phyloP scores from a whole-genome alignment of 2,797 vertebrate genomes.

The Sebastes taczanowskii region DNA sequence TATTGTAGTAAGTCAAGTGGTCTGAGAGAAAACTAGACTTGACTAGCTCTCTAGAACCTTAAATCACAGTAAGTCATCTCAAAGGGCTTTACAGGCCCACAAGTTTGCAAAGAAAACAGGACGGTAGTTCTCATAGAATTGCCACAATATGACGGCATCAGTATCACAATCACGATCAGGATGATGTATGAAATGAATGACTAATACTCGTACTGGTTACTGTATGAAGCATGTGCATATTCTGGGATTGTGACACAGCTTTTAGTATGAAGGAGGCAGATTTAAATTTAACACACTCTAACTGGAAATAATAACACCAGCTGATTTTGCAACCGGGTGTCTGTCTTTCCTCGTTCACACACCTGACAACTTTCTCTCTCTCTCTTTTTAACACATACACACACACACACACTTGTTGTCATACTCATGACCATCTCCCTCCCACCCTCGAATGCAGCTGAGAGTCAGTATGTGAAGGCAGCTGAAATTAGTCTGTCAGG shows the following conservation, averaged over 20 bases:
- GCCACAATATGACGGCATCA: too few relatives aligned
- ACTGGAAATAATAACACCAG: not conserved
- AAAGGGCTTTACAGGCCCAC: too few relatives aligned
- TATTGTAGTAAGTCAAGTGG: too few relatives aligned
- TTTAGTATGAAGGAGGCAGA: not conserved
- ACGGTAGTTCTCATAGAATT: too few relatives aligned
- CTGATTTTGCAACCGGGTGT: constrained; percentile 38
- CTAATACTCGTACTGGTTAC: too few relatives aligned
- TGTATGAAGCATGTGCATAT: not conserved
- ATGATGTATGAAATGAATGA: too few relatives aligned
- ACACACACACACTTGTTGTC: constrained; percentile 29
- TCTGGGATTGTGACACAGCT: not conserved
- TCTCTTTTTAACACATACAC: not conserved
- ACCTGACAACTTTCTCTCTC: not conserved
- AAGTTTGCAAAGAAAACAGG: too few relatives aligned
- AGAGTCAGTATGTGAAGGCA: constrained; percentile 50
- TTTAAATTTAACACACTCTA: not conserved
- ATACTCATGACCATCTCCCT: constrained; percentile 19
- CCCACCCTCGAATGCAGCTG: constrained; percentile 33
- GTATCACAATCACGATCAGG: too few relatives aligned
- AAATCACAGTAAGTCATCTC: too few relatives aligned
- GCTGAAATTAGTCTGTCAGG: constrained; percentile 30
- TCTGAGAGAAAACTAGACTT: too few relatives aligned
- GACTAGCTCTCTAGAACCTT: too few relatives aligned
- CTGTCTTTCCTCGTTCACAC: constrained; percentile 1